Base-by-base conservation (phyloP, 2,888 invertebrate species). In the Drosophila seclusa region DNA sequence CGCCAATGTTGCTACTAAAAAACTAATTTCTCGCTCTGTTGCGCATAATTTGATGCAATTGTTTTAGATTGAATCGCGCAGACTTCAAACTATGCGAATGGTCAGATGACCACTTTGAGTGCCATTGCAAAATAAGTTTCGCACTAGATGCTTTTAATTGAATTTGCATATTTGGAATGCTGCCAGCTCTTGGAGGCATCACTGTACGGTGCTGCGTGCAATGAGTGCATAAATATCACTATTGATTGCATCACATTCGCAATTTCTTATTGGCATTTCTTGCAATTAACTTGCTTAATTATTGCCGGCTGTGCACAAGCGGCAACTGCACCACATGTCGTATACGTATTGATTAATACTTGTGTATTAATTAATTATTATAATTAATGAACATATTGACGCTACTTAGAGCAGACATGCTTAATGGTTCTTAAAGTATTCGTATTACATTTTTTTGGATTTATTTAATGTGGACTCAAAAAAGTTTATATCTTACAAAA, bases 21-120 rank as follows among this genome's bases (percentile, higher is more conserved):
- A 86, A 87, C 88, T 87, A 84, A 86, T 89, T 86, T 86, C 76
- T 65, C 90, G 82, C 82, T 73, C 76, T 80, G 80, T 63, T 87
- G 85, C 70, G 68, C 88, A 87, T 87, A 82, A 87, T 86, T 82
- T 82, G 75, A 85, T 85, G 88, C 90, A 87, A 89, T 85, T 85
- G 87, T 85, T 82, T 73, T 68, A 69, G 70, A 83, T 81, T 78
- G 70, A 78, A 80, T 73, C 78, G 62, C 57, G 34, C 24, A 32
- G 36, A 34, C 57, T 49, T 21, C 10, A 40, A 70, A 45, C 24
- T 61, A 18, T 49, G 42, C 55, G 31, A 57, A 45, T 21, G 24
- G 21, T 45, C 52, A 38, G 36, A 57, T 38, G 58, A 10, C 21
- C 31, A 38, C 38, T 57, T 42, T 49, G 16, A 18, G 5, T 53